Evolutionary conservation across 2,113 vertebrate species (phyloP), one percentile per base, ranked within the genome.

Genomic region (Gymnocephalus cernua): DNA sequence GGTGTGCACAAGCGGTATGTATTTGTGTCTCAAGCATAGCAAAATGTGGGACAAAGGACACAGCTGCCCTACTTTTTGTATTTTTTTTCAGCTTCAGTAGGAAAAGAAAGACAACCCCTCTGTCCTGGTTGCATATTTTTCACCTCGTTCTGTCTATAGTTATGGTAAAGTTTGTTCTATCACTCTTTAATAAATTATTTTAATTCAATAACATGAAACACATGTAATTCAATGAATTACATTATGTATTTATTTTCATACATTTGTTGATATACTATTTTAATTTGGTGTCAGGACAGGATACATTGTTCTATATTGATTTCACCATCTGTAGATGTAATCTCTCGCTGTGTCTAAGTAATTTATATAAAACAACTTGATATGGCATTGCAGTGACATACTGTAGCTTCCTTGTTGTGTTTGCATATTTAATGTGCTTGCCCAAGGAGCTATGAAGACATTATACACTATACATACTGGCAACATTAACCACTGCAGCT

Each of bases 1-100:
- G 9, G 21, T 50, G n/a, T 57, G 25, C 4, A 21, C n/a, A 56
- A 51, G 51, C 47, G 10, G 23, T 21, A 8, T 35, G 25, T 6
- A 62, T 61, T 29, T 50, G 6, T 45, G 18, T 47, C 15, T 72
- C 7, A 63, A 41, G 66, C 56, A 41, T 32, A 51, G 75, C 1
- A n/a, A 63, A 67, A 38, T 77, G 19, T 57, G 66, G 7, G 21
- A 56, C 32, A 74, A 3, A 74, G 74, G 47, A 84, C 32, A 53
- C 47, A 63, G 68, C 54, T 83, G 67, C 4, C 4, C 6, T 13
- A 6, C 15, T 45, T 16, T 21, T 48, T 74, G 50, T 6, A 41
- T 59, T 51, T 7, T 11, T 67, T 72, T 44, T 13, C 19, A 61
- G 23, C 14, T 59, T 79, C 41, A 63, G n/a, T 50, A 6, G 54